These are phyloP conservation scores for Agrypnus murinus DNA, from an alignment of 2,888 invertebrate species.

Conservation along the genomic window DNA sequence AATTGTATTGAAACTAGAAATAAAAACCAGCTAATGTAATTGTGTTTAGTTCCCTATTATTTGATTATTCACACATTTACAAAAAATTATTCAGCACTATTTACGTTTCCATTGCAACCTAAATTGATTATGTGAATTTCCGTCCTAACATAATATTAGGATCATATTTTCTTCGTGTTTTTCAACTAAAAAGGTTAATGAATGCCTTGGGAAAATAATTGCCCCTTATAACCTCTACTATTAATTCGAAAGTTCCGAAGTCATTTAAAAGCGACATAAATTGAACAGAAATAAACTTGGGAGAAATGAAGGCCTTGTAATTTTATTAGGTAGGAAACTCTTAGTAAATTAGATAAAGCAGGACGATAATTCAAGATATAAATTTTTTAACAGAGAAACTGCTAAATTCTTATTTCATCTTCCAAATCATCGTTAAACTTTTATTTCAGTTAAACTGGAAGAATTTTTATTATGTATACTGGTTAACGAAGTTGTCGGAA, in stretches of 20 bases:
- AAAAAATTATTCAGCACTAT: too few relatives aligned
- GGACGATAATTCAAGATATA: constrained; percentile 15
- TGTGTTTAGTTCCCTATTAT: too few relatives aligned
- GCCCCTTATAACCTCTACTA: constrained; percentile 18
- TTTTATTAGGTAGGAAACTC: constrained; percentile 29
- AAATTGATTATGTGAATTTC: too few relatives aligned
- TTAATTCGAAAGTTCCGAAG: constrained; percentile 21
- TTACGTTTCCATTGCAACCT: too few relatives aligned
- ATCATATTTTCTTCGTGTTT: not conserved
- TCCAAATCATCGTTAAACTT: not conserved
- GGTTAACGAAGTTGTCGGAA: too few relatives aligned
- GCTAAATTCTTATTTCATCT: not conserved
- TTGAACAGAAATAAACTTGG: constrained; percentile 24
- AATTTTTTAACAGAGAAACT: not conserved
- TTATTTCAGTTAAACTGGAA: too few relatives aligned
- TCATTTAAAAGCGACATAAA: constrained; percentile 15
- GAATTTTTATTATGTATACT: too few relatives aligned
- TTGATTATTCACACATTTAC: too few relatives aligned
- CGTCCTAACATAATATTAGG: too few relatives aligned
- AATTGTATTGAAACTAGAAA: too few relatives aligned
- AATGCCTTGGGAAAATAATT: constrained; percentile 20
- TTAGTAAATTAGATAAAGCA: constrained; percentile 25
- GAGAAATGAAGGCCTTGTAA: constrained; percentile 19
- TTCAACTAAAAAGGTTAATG: constrained; percentile 12
- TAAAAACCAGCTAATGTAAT: too few relatives aligned